Conservation (phyloP, 2,797 vertebrate species). For the Cottoperca gobio region DNA sequence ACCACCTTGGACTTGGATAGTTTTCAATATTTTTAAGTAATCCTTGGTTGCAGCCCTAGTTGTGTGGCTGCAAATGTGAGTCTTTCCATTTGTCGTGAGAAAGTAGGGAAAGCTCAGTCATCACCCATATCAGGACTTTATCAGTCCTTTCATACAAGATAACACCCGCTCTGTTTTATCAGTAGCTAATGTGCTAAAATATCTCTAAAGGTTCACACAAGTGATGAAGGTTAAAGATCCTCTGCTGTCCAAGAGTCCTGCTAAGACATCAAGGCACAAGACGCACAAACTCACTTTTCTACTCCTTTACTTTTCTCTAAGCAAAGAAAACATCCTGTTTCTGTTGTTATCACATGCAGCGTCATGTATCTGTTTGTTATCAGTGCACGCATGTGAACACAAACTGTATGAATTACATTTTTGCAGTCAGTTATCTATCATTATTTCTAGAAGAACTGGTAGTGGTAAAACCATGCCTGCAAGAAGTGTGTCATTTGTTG, state of each 20-base stretch:
- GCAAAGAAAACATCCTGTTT: background rate
- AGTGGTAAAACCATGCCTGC: background rate
- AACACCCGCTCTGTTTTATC: background rate
- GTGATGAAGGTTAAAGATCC: slow-evolving; percentile 9
- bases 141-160: background rate
- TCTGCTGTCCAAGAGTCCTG: background rate
- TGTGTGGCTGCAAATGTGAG: background rate
- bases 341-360: background rate
- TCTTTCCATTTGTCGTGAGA: background rate
- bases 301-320: background rate
- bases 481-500: background rate
- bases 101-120: background rate
- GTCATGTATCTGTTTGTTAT: slow-evolving; percentile 29
- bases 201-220: background rate
- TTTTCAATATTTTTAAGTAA: too few species aligned
- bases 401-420: background rate
- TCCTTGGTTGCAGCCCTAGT: too few species aligned
- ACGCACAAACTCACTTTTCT: background rate
- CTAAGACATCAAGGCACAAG: background rate
- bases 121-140: background rate
- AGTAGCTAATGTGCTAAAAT: background rate
- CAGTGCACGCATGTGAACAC: background rate
- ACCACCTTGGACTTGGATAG: too few species aligned
- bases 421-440: background rate
- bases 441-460: background rate